Base-by-base conservation (phyloP, 2,797 vertebrate genomes). In the Oreochromis grahami region DNA sequence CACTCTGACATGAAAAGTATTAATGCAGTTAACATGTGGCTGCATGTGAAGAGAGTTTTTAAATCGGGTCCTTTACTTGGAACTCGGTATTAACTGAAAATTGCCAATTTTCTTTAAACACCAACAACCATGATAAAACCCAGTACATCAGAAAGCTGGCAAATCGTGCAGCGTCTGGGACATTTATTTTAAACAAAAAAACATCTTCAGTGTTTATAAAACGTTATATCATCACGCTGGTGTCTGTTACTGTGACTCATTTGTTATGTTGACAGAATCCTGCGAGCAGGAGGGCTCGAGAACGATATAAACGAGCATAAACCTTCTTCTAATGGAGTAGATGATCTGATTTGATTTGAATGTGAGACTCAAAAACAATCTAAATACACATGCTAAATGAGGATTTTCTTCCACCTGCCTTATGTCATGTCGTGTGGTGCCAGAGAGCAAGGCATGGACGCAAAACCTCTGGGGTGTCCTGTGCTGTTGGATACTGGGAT, bases 111-210 rank as follows among this genome's bases (percentile, higher is more conserved):
- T 68, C 38, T 43, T 24, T 43, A 43, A 68, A 70, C 41, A 70
- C 14, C 41, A 70, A 43, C 38, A 45, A 17, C 41, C 65, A 26
- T 26, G 5, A 45, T 26, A 24, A 43, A 70, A 26, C 65, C 21
- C 41, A 26, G 8, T 48, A 29, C 68, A 72, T 17, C 24, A 32
- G 24, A 48, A 72, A 48, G 15, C 43, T 72, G 24, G 68, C 68
- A 48, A 72, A 72, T 48, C 1, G 2, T 45, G 65, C 2, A 1
- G 65, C 1, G 2, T 45, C 8, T 70, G 63, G 9, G 14, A 10
- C 41, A 48, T 70, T 70, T 70, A 24, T 45, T 26, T 70, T 72
- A 48, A 41, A 60, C 32, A n/a, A 34, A 60, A 60, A 60, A 11
- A 34, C 26, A 36, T 12, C 24, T 45, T 43, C 26, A 13, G 6